Percentiles rank a stretch among this genome's conserved stretches.
These are phyloP conservation scores for Brotula barbata DNA, from an alignment of 2,797 vertebrate species.

Conservation along the genomic window DNA sequence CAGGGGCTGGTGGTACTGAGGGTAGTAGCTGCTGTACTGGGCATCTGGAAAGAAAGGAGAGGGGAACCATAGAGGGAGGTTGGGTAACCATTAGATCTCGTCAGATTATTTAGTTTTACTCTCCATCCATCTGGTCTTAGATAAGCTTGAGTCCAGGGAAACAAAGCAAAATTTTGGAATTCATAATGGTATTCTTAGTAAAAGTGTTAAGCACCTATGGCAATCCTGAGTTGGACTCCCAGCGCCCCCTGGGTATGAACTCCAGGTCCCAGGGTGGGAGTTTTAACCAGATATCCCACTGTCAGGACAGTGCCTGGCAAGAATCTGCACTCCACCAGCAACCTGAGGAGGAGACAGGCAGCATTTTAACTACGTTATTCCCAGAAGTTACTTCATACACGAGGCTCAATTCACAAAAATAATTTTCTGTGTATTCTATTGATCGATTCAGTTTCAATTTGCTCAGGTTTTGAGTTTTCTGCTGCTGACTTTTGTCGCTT, in stretches of 20 bases:
- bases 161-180: no score
- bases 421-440: no score
- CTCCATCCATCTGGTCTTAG: no score
- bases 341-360: constrained; percentile 49
- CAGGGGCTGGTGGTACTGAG: constrained; percentile 82
- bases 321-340: constrained; percentile 80
- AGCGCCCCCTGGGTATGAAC: constrained; percentile 74
- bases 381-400: no score
- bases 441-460: no score
- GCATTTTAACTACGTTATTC: no score
- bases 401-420: no score
- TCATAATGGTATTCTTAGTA: no score
- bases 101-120: no score
- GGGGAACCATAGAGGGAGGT: background rate
- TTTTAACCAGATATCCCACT: constrained; percentile 80
- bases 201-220: constrained; percentile 67
- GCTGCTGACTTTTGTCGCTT: no score
- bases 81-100: background rate
- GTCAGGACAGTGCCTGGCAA: constrained; percentile 60
- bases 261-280: constrained; percentile 71
- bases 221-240: constrained; percentile 81
- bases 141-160: no score
- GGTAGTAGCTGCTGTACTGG: constrained; percentile 74
- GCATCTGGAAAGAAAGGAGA: constrained; percentile 59
- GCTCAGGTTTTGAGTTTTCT: no score